phyloP scores from a whole-genome alignment of 2,797 vertebrate species.

The Oreortyx pictus region DNA sequence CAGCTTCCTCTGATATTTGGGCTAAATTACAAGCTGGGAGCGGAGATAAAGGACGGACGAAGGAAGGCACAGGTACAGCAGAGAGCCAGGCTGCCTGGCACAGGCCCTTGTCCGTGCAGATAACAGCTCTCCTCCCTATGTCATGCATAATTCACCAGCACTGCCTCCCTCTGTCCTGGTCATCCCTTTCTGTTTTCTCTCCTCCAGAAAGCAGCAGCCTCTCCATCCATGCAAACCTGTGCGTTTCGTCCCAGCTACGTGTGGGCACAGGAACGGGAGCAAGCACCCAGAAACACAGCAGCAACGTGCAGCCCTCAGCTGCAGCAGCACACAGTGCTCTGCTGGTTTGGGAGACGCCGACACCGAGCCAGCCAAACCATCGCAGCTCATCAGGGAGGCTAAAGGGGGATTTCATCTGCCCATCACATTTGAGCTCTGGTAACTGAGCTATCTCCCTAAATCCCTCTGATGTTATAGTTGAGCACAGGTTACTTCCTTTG shows the following conservation, averaged over 20 bases:
- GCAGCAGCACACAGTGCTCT: rapidly evolving
- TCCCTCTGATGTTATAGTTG: background rate
- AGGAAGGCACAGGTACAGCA: conserved; percentile 68
- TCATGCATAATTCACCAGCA: conserved; percentile 81
- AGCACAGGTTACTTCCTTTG: conserved; percentile 29
- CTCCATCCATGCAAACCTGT: rapidly evolving
- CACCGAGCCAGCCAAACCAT: background rate
- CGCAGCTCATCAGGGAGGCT: rapidly evolving
- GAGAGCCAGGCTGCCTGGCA: conserved; percentile 69
- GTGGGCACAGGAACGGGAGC: background rate
- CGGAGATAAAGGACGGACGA: conserved; percentile 78
- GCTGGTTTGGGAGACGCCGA: rapidly evolving
- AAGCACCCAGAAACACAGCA: background rate
- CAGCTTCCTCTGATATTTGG: conserved; percentile 82
- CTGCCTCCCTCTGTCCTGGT: conserved; percentile 2
- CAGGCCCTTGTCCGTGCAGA: conserved; percentile 76
- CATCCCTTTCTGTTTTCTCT: conserved; percentile 1
- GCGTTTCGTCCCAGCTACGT: rapidly evolving
- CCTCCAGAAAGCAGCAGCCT: background rate
- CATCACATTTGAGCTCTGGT: background rate
- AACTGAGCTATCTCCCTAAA: background rate
- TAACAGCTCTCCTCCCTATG: conserved; percentile 73
- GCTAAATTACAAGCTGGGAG: conserved; percentile 86
- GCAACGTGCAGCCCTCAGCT: rapidly evolving
- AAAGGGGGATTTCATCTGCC: background rate